Evolutionary conservation across 2,888 invertebrate species (phyloP).

Genomic region (Liodrosophila aerea): DNA sequence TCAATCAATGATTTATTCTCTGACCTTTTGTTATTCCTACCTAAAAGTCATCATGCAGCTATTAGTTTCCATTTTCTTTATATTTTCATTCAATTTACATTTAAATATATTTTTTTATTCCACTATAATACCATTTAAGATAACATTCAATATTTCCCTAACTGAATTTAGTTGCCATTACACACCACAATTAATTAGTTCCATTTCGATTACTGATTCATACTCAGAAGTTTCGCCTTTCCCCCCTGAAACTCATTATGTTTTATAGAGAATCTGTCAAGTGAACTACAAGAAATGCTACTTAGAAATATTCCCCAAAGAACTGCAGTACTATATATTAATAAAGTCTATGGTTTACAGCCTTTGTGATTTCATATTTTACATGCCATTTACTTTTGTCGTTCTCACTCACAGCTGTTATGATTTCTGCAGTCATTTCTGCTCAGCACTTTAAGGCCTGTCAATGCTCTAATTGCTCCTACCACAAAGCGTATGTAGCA

Average conservation of each 20-base stretch:
- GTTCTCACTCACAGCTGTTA: slow-evolving; percentile 61
- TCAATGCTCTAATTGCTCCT: slow-evolving; percentile 77
- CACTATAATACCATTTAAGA: too few species aligned
- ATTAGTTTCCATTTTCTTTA: too few species aligned
- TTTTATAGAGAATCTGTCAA: not conserved
- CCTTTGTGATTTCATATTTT: slow-evolving; percentile 75
- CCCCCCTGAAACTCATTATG: not conserved
- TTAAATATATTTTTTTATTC: too few species aligned
- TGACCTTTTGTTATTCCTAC: too few species aligned
- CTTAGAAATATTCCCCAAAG: slow-evolving; percentile 4
- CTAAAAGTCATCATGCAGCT: too few species aligned
- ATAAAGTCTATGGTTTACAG: slow-evolving; percentile 43
- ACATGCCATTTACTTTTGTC: slow-evolving; percentile 68
- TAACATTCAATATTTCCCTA: too few species aligned
- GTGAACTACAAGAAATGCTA: slow-evolving; percentile 5
- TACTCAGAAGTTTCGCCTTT: too few species aligned
- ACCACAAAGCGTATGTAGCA: slow-evolving; percentile 65
- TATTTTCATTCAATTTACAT: too few species aligned
- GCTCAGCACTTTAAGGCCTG: slow-evolving; percentile 53
- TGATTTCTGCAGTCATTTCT: slow-evolving; percentile 30
- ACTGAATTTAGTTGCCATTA: too few species aligned
- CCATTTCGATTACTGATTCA: not conserved
- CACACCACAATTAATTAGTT: too few species aligned
- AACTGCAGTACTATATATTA: slow-evolving; percentile 14
- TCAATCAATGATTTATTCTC: too few species aligned